Conservation (phyloP, 1,140 invertebrate species). For the Heterodera schachtii region DNA sequence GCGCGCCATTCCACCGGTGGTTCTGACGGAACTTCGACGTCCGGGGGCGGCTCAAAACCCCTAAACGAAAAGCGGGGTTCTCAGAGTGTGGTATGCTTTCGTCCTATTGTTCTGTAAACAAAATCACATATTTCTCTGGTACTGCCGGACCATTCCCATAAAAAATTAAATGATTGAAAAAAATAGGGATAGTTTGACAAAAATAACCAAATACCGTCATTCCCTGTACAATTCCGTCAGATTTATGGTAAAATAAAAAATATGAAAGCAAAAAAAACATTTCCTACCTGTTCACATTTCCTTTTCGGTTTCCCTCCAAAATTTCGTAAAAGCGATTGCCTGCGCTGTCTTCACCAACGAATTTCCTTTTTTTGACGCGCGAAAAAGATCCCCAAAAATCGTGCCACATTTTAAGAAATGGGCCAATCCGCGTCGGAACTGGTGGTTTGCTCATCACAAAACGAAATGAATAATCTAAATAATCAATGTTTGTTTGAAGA, state of each 20-base stretch:
- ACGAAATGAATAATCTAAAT: too few species aligned
- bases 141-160: too few species aligned
- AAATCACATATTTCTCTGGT: too few species aligned
- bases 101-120: too few species aligned
- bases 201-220: too few species aligned
- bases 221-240: too few species aligned
- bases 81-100: too few species aligned
- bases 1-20: conserved; percentile 17
- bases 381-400: conserved; percentile 7
- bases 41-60: conserved; percentile 5
- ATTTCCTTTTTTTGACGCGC: background rate
- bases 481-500: too few species aligned
- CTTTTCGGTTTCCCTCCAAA: background rate
- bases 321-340: conserved; percentile 22
- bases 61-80: background rate
- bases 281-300: conserved; percentile 15
- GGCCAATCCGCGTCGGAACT: conserved; percentile 6
- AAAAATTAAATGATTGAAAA: too few species aligned
- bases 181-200: too few species aligned
- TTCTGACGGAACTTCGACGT: background rate
- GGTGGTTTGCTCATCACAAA: background rate
- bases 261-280: background rate
- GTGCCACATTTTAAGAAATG: background rate
- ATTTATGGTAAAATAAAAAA: too few species aligned
- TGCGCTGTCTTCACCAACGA: conserved; percentile 16